phyloP scores from a whole-genome alignment of 2,113 vertebrate species.

The Sturnira hondurensis region DNA sequence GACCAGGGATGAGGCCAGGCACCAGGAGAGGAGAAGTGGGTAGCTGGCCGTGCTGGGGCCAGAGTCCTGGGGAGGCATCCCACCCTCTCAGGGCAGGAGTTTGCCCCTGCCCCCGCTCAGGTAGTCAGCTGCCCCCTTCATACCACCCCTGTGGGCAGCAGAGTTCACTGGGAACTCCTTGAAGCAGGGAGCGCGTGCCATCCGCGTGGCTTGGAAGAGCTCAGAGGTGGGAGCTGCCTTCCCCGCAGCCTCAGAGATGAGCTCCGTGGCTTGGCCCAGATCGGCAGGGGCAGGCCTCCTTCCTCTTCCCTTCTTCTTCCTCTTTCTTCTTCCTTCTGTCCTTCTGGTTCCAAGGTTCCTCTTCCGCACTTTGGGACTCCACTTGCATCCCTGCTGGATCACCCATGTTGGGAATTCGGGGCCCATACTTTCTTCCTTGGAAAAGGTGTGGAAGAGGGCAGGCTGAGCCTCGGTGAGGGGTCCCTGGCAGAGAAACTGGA shows the following conservation, averaged over 20 bases:
- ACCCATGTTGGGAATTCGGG: background rate
- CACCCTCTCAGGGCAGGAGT: background rate
- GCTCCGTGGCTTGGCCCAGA: constrained; percentile 73
- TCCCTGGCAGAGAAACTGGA: constrained; percentile 15
- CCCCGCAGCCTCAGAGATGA: constrained; percentile 79
- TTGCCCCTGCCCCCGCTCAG: constrained; percentile 77
- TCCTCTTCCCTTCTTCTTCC: constrained; percentile 24
- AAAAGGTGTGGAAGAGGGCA: constrained; percentile 87
- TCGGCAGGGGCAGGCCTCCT: constrained; percentile 63
- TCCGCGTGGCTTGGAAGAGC: constrained; percentile 76
- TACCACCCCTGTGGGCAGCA: constrained; percentile 77
- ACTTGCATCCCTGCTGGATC: background rate
- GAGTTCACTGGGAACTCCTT: constrained; percentile 85
- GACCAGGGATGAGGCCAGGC: background rate
- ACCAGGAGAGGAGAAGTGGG: background rate
- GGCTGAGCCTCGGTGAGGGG: constrained; percentile 82
- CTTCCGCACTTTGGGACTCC: background rate
- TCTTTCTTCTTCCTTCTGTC: constrained; percentile 48
- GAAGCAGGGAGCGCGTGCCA: constrained; percentile 83
- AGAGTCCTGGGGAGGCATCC: background rate
- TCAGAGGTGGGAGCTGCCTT: constrained; percentile 5
- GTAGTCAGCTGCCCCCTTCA: constrained; percentile 83
- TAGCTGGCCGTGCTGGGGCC: background rate
- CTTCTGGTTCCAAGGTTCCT: constrained; percentile 17
- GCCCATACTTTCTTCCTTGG: constrained; percentile 70